Evolutionary conservation across 1,140 invertebrate genomes (phyloP).

Genomic region (Rhizoglyphus robini): DNA sequence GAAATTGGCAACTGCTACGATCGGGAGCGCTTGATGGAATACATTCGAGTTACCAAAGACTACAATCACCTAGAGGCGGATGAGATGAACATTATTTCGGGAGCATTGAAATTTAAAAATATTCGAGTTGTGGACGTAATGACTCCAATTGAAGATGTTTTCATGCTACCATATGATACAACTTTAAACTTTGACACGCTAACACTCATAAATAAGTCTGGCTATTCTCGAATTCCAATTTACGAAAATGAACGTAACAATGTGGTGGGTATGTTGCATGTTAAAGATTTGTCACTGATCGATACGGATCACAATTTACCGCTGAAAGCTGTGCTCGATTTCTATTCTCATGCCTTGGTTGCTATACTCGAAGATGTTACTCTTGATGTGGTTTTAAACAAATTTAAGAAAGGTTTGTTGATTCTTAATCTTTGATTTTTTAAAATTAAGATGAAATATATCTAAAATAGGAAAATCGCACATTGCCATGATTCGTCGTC

Average conservation of each 20-base stretch:
- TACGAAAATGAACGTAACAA: constrained; percentile 66
- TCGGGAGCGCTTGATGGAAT: constrained; percentile 83
- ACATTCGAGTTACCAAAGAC: constrained; percentile 45
- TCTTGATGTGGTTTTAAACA: constrained; percentile 84
- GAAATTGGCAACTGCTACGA: constrained; percentile 96
- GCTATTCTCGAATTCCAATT: constrained; percentile 88
- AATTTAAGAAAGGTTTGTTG: constrained; percentile 75
- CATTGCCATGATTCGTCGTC: constrained; percentile 80
- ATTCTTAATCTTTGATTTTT: too few relatives aligned
- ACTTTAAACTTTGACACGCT: constrained; percentile 90
- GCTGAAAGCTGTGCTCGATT: constrained; percentile 78
- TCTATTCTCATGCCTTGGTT: constrained; percentile 89
- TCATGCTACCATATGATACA: constrained; percentile 77
- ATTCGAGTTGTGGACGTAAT: constrained; percentile 84
- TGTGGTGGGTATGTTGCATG: constrained; percentile 87
- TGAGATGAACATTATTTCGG: constrained; percentile 93
- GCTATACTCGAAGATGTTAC: constrained; percentile 92
- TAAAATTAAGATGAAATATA: too few relatives aligned
- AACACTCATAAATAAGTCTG: constrained; percentile 64
- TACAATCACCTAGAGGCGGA: constrained; percentile 74
- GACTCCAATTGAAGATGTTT: constrained; percentile 88
- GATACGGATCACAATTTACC: constrained; percentile 96
- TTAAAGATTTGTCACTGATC: constrained; percentile 92
- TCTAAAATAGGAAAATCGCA: constrained; percentile 45
- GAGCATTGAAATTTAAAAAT: constrained; percentile 76